Base-by-base conservation (phyloP, 23 tunicate species). In the Trididemnum clinides region DNA sequence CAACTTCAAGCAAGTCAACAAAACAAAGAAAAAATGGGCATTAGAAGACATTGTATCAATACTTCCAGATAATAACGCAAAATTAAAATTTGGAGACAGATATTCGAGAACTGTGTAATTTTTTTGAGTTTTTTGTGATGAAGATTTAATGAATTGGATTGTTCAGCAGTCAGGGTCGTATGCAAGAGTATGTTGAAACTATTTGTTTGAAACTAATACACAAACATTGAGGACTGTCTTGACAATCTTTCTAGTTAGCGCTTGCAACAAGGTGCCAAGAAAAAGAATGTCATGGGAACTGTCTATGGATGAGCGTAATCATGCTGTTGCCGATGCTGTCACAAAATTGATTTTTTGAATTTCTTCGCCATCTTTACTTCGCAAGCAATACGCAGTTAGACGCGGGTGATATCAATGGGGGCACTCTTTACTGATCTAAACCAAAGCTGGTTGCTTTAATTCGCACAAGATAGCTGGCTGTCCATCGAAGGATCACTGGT, bases 401-500 rank as follows among this genome's bases (percentile, higher is more conserved):
- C n/a, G 69, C 23, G n/a, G n/a, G 23, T 62, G 69, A 62, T n/a
- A 20, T 20, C 23, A 12, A 62, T 62, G 27, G 6, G 69, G n/a
- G 6, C 23, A n/a, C 27, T 62, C 6, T 62, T 62, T n/a, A 62
- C 69, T 19, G 27, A 20, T 62, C 69, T 62, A 6, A 62, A 62
- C 23, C 26, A 62, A 62, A 62, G n/a, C 15, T 62, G 69, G 69
- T n/a, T 62, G n/a, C 69, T 12, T 12, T n/a, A 62, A 12, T 62
- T 62, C n/a, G 22, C 69, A 12, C 26, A 19, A 5, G 23, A 62
- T 19, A 62, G 27, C 23, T 62, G 23, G 22, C 69, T 62, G 22
- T 62, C 69, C 27, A 22, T 62, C 69, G 69, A 62, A 4, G 69
- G n/a, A n/a, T 62, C 69, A 20, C 15, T 62, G 69, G 69, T 62